phyloP scores from a whole-genome alignment of 2,797 vertebrate species.

The Spheniscus humboldti region DNA sequence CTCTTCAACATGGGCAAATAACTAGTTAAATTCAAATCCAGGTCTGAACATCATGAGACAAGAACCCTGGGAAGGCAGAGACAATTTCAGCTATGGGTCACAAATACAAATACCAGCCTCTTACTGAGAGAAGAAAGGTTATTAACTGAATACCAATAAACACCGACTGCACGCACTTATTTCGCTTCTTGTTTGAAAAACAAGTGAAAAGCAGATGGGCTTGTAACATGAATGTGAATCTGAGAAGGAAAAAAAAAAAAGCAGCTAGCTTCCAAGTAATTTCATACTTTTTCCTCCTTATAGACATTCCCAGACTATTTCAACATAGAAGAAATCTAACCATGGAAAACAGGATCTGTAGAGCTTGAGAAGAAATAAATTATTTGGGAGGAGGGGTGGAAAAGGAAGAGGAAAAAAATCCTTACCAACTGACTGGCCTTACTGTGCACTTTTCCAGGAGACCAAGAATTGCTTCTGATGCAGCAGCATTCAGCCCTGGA shows the following conservation, averaged over 20 bases:
- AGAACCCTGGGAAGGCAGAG: neutral
- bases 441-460: constrained; percentile 56
- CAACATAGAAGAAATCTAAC: neutral
- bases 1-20: neutral
- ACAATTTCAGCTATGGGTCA: neutral
- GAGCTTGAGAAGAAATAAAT: neutral
- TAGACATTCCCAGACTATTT: neutral
- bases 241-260: neutral
- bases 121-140: neutral
- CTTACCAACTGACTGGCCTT: constrained; percentile 53
- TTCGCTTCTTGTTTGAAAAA: neutral
- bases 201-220: neutral
- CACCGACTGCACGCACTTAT: neutral
- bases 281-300: neutral
- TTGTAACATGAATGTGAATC: neutral
- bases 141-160: neutral
- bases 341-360: neutral
- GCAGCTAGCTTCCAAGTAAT: neutral
- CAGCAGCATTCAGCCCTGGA: constrained; percentile 21
- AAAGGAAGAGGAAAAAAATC: constrained; percentile 7
- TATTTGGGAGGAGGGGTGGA: neutral
- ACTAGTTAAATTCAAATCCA: neutral
- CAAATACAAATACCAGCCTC: neutral
- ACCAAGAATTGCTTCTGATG: constrained; percentile 47
- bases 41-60: neutral